Conservation (phyloP, 2,888 invertebrate species). For the Tillus elongatus region DNA sequence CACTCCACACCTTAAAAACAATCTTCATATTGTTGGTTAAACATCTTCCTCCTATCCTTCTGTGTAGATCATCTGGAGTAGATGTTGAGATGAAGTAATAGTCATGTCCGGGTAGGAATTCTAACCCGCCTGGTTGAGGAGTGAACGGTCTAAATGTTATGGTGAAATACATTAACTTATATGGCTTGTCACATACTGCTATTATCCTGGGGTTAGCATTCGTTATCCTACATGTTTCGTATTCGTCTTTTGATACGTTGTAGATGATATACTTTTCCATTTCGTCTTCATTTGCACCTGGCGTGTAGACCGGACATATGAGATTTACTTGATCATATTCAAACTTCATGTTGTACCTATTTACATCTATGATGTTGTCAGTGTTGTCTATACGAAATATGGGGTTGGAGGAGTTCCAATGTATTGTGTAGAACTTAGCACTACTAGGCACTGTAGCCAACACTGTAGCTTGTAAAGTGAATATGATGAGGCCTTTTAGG, state of each 20-base stretch:
- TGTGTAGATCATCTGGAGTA: slow-evolving; percentile 82
- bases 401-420: slow-evolving; percentile 43
- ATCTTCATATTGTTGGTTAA: slow-evolving; percentile 92
- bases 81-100: slow-evolving; percentile 91
- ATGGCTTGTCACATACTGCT: slow-evolving; percentile 92
- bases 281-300: slow-evolving; percentile 77
- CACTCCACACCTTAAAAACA: slow-evolving; percentile 56
- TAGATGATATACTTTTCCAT: slow-evolving; percentile 94
- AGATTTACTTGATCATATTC: slow-evolving; percentile 95
- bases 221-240: slow-evolving; percentile 91
- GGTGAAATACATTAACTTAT: slow-evolving; percentile 90
- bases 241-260: slow-evolving; percentile 93
- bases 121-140: slow-evolving; percentile 88
- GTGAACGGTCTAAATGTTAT: slow-evolving; percentile 94
- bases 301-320: slow-evolving; percentile 86
- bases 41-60: slow-evolving; percentile 87
- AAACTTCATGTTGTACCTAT: slow-evolving; percentile 80
- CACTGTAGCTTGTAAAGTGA: slow-evolving; percentile 34
- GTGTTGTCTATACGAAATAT: slow-evolving; percentile 92
- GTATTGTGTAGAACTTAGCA: slow-evolving; percentile 41
- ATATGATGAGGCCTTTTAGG: slow-evolving; percentile 32
- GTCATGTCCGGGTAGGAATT: slow-evolving; percentile 85
- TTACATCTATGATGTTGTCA: slow-evolving; percentile 92
- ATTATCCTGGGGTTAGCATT: slow-evolving; percentile 89
- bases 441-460: slow-evolving; percentile 38